Percentiles rank a stretch among this genome's conserved stretches.
phyloP scores from a whole-genome alignment of 2,797 vertebrate species.

The Potorous gilbertii region DNA sequence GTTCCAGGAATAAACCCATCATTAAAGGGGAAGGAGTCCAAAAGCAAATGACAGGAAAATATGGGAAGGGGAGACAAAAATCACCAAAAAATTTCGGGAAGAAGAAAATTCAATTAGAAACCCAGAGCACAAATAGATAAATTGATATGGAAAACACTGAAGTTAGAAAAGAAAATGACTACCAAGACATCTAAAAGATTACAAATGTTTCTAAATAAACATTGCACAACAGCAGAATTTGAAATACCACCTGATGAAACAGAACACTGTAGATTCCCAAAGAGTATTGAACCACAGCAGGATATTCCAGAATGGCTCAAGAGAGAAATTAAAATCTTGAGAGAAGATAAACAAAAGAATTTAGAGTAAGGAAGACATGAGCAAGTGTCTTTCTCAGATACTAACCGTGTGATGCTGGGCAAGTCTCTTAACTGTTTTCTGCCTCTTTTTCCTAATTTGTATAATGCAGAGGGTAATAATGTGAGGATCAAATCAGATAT shows the following conservation, averaged over 20 bases:
- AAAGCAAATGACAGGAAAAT: neutral
- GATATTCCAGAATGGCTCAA: neutral
- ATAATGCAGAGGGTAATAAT: neutral
- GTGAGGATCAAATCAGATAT: neutral
- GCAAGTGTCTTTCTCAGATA: neutral
- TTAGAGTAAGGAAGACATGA: neutral
- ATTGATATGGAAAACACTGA: neutral
- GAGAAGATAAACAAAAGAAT: neutral
- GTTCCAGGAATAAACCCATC: neutral
- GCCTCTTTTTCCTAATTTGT: neutral
- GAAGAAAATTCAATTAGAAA: neutral
- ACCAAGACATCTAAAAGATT: neutral
- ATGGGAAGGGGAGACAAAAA: neutral
- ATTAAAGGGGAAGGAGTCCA: neutral
- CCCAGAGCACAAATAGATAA: neutral
- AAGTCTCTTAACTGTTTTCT: neutral
- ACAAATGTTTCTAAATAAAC: neutral
- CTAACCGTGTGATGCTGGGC: neutral
- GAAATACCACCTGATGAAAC: neutral
- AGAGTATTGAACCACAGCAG: neutral
- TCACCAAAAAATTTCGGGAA: neutral
- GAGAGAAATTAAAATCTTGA: neutral
- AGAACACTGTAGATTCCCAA: neutral
- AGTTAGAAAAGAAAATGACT: neutral
- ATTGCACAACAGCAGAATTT: neutral